phyloP scores from a whole-genome alignment of 2,888 invertebrate genomes.

The Helleia helle region DNA sequence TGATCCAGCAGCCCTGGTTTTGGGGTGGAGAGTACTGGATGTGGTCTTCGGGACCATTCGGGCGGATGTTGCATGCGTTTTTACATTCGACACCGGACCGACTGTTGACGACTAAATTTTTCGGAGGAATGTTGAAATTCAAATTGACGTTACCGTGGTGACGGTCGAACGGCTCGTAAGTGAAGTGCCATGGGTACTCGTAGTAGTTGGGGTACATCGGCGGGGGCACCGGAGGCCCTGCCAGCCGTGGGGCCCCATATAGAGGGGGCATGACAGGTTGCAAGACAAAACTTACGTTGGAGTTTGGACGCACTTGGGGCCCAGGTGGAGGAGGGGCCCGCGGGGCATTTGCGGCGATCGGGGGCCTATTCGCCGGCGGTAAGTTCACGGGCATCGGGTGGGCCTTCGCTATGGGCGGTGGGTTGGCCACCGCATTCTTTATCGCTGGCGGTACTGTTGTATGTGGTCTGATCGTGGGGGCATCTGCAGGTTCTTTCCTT shows the following conservation, averaged over 20 bases:
- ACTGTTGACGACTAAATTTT: constrained; percentile 51
- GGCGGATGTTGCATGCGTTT: constrained; percentile 31
- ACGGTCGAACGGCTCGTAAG: constrained; percentile 52
- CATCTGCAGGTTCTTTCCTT: constrained; percentile 27
- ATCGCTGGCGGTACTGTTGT: constrained; percentile 23
- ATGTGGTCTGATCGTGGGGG: constrained; percentile 16
- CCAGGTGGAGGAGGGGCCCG: constrained; percentile 23
- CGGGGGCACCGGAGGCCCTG: constrained; percentile 34
- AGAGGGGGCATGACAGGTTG: constrained; percentile 47
- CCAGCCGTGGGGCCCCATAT: constrained; percentile 28
- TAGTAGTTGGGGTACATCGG: constrained; percentile 51
- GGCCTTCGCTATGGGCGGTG: constrained; percentile 33
- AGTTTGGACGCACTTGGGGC: constrained; percentile 31
- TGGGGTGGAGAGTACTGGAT: constrained; percentile 37
- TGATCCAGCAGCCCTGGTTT: constrained; percentile 59
- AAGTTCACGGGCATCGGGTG: constrained; percentile 33
- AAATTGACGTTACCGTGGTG: constrained; percentile 51
- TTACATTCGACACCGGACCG: constrained; percentile 41
- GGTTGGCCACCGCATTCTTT: constrained; percentile 25
- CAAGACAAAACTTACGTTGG: constrained; percentile 65
- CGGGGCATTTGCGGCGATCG: constrained; percentile 21
- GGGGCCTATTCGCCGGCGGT: constrained; percentile 23
- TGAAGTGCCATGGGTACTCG: constrained; percentile 59
- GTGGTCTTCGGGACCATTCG: constrained; percentile 32
- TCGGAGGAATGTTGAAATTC: constrained; percentile 59